Base-by-base conservation (phyloP, 2,113 vertebrate species). In the Proterorhinus semilunaris region DNA sequence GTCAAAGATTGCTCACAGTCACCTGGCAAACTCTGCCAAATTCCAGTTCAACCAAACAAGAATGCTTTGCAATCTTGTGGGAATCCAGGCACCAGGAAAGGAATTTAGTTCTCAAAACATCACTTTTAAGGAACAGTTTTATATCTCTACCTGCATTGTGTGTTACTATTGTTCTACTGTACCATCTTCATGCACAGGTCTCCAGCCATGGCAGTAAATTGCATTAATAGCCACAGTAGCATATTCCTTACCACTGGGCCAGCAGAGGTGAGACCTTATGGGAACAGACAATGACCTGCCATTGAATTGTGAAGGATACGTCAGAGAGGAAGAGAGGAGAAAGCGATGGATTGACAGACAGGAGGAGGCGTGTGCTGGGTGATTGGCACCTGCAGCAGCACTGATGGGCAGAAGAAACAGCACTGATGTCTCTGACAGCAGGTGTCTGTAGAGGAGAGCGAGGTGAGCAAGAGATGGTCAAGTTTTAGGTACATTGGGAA, bases 371-470 rank as follows among this genome's bases (percentile, higher is more conserved):
- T 69, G 75, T 75, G 69, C 54, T 46, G 66, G 78, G 50, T 87
- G 86, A 90, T 78, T 81, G 85, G 65, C 86, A 76, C 64, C 62
- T 16, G 57, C 65, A 54, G 65, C 84, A 49, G 27, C 17, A 89
- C 72, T 89, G 85, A 90, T 83, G 67, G 88, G 71, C 76, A 79
- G 74, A 72, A 78, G 72, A 84, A 81, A 83, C 77, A 68, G 74
- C 72, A 77, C 72, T 76, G 83, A 90, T 75, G 76, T 71, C 67
- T 82, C 12, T 82, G 83, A 88, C 88, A 82, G 85, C 67, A 59
- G 76, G 67, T 70, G 63, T 72, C 65, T 67, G 53, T 69, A 68
- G 62, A 21, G 49, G 69, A 48, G 53, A 62, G 52, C 73, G 17
- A 66, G 59, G 50, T 61, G 13, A 55, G 43, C 9, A 13, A 47